Evolutionary conservation across 1,140 invertebrate species (phyloP).

Genomic region (Neodiprion pinetum): DNA sequence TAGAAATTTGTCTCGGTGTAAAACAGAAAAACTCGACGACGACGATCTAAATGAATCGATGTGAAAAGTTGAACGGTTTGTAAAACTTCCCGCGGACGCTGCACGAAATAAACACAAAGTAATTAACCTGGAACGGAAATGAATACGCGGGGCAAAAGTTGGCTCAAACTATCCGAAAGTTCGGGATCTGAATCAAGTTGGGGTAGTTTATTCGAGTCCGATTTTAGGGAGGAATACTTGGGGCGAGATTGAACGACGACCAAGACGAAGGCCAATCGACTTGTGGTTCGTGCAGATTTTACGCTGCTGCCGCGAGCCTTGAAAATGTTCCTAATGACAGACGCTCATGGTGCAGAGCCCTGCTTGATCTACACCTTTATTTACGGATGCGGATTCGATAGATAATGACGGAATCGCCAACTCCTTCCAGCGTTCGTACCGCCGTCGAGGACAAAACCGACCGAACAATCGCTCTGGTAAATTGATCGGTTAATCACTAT

Average conservation of each 20-base stretch:
- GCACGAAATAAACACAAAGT: no score
- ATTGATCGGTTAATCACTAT: slow-evolving; percentile 5
- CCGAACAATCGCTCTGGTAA: slow-evolving; percentile 46
- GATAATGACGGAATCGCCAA: slow-evolving; percentile 56
- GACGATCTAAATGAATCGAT: background rate
- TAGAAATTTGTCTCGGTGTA: no score
- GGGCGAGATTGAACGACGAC: background rate
- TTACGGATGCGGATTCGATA: slow-evolving; percentile 10
- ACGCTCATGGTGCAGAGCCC: background rate
- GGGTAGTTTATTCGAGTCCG: background rate
- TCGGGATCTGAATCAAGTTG: background rate
- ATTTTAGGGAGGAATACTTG: background rate
- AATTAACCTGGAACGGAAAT: no score
- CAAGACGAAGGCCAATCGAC: background rate
- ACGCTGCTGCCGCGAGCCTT: no score
- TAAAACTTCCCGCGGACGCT: no score
- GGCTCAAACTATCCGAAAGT: no score
- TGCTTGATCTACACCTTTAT: background rate
- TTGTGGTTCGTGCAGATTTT: no score
- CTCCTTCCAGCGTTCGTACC: slow-evolving; percentile 44
- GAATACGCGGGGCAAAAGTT: no score
- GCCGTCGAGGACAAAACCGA: slow-evolving; percentile 47
- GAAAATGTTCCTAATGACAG: background rate
- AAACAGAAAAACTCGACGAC: background rate
- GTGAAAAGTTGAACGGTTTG: background rate